Base-by-base conservation (phyloP, 2,888 invertebrate genomes). In the Disparrhopalites patrizii region DNA sequence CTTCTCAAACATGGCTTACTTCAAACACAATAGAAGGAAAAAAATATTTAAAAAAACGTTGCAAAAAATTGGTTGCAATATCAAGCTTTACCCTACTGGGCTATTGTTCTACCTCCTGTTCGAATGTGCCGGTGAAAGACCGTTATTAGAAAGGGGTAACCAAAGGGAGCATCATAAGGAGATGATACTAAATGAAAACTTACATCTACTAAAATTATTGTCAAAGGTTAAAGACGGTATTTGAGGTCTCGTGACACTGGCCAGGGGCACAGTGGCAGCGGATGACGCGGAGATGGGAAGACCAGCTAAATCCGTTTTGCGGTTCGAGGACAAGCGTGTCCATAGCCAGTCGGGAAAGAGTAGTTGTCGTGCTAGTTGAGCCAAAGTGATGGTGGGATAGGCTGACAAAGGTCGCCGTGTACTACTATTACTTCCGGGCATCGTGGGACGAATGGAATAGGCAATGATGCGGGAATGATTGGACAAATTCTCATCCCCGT, bases 261-360 rank as follows among this genome's bases (percentile, higher is more conserved):
- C 27, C 20, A 50, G 31, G 23, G 62, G 57, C 8, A 36, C 5
- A 28, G 33, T 54, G 25, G 56, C 28, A 61, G 52, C 55, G 18
- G 54, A 62, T 55, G 64, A 52, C 4, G 62, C 31, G 28, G 66
- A 58, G 30, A 60, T 38, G n/a, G 20, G 51, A 56, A 58, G 36
- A 23, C 54, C 33, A 51, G 33, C 23, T 8, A 64, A 50, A 50
- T 68, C 71, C 15, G 70, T 69, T 66, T 71, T 74, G 25, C 68
- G 63, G 47, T 43, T 65, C 15, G 66, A 61, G 28, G 63, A 62
- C 57, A 69, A 65, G 38, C 70, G 60, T 30, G 67, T 70, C 72
- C 72, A 74, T 8, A 74, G 64, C 74, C 74, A 74, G 25, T 70
- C 69, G 23, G 74, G 74, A 50, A 73, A 74, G 15, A 74, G 69